These are phyloP conservation scores for Spilarctia lutea DNA, from an alignment of 2,888 invertebrate species.

Conservation along the genomic window DNA sequence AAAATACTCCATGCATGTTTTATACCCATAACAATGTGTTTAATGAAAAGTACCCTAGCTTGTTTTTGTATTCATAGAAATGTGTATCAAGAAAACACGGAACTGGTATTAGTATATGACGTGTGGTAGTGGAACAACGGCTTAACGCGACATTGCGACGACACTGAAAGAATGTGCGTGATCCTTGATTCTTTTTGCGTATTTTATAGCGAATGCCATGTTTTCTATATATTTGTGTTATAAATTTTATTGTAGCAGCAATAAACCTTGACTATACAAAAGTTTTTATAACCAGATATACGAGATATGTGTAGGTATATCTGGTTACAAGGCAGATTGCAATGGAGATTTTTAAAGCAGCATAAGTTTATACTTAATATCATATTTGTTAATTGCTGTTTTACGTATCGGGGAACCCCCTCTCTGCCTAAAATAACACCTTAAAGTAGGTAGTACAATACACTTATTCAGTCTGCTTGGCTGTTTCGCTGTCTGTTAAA, in stretches of 20 bases:
- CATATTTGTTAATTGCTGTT: no score
- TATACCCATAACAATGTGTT: no score
- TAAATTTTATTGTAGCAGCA: not conserved
- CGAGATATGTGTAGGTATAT: not conserved
- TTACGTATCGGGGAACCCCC: not conserved
- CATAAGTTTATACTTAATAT: not conserved
- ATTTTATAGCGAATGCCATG: not conserved
- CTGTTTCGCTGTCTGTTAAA: no score
- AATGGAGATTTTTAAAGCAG: not conserved
- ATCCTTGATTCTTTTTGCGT: not conserved
- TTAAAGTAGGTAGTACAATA: no score
- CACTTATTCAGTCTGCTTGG: no score
- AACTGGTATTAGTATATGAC: not conserved
- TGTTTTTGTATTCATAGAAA: no score
- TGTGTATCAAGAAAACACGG: no score
- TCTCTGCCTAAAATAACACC: not conserved
- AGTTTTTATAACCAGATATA: not conserved
- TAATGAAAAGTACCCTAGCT: no score
- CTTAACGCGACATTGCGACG: not conserved
- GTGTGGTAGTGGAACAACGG: not conserved
- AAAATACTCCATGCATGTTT: no score
- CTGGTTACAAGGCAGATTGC: not conserved
- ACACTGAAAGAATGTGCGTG: not conserved
- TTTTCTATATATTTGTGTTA: not conserved
- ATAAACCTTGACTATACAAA: not conserved